Evolutionary conservation across 2,888 invertebrate genomes (phyloP).

Genomic region (Xestia xanthographa): DNA sequence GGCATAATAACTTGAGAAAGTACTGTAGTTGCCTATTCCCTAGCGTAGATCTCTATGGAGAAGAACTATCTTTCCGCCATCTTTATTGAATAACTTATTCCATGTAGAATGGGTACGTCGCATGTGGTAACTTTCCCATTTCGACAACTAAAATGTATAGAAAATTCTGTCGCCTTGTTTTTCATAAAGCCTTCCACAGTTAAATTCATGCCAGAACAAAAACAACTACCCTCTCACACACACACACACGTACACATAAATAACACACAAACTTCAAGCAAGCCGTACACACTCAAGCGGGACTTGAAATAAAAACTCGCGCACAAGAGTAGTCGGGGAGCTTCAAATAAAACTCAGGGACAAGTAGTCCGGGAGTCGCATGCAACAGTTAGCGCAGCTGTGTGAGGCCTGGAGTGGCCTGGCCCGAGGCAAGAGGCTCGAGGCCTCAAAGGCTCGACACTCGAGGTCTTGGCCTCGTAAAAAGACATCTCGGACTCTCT

Average conservation of each 20-base stretch:
- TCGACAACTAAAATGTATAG: too few relatives aligned
- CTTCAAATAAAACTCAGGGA: conserved; percentile 66
- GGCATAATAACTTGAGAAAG: too few relatives aligned
- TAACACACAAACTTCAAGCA: conserved; percentile 44
- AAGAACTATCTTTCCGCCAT: not conserved
- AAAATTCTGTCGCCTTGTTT: not conserved
- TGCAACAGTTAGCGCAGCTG: conserved; percentile 71
- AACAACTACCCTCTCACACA: conserved; percentile 9
- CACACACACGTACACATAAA: conserved; percentile 13
- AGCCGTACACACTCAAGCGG: conserved; percentile 50
- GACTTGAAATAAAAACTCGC: conserved; percentile 63
- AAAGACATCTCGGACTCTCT: conserved; percentile 71
- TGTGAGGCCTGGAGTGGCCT: conserved; percentile 66
- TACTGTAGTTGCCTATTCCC: too few relatives aligned
- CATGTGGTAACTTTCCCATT: too few relatives aligned
- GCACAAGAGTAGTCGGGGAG: conserved; percentile 58
- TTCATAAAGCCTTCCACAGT: conserved; percentile 28
- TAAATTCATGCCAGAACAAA: conserved; percentile 23
- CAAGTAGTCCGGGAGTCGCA: conserved; percentile 63
- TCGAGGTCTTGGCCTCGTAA: conserved; percentile 63
- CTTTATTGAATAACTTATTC: not conserved
- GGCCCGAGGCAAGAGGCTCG: conserved; percentile 67
- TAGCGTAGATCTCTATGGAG: too few relatives aligned
- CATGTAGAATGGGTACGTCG: too few relatives aligned
- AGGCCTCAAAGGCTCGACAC: conserved; percentile 67